phyloP scores from a whole-genome alignment of 2,797 vertebrate species.

The Cryptoprocta ferox region DNA sequence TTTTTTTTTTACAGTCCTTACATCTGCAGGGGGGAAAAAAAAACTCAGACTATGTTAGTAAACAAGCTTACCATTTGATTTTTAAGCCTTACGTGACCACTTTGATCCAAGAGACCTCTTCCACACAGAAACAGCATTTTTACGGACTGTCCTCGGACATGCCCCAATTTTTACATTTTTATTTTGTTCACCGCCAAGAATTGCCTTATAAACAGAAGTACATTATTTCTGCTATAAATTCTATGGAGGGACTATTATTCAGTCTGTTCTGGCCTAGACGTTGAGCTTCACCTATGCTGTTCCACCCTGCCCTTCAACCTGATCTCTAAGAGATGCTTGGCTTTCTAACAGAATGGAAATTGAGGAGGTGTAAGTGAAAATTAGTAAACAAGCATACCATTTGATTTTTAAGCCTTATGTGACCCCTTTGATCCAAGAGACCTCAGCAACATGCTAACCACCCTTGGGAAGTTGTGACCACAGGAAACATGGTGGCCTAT shows the following conservation, averaged over 20 bases:
- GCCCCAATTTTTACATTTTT: not conserved
- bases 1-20: constrained; percentile 19
- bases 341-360: too few species aligned
- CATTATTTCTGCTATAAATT: not conserved
- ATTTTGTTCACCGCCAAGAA: constrained; percentile 33
- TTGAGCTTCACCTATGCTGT: not conserved
- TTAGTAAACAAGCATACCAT: too few species aligned
- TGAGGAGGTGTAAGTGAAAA: too few species aligned
- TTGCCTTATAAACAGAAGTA: not conserved
- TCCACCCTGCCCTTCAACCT: not conserved
- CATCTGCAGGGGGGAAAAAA: not conserved
- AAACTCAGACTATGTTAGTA: constrained; percentile 48
- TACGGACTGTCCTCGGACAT: not conserved
- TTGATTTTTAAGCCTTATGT: too few species aligned
- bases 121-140: not conserved
- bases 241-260: not conserved
- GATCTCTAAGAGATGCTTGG: not conserved
- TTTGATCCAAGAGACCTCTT: constrained; percentile 42
- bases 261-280: not conserved
- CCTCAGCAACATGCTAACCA: not conserved
- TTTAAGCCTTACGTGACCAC: constrained; percentile 38
- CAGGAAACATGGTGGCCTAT: not conserved
- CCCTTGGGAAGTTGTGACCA: not conserved
- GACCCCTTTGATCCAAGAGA: too few species aligned
- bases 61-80: constrained; percentile 51